These are phyloP conservation scores for Buphagus erythrorhynchus DNA, from an alignment of 2,797 vertebrate species.

Conservation along the genomic window DNA sequence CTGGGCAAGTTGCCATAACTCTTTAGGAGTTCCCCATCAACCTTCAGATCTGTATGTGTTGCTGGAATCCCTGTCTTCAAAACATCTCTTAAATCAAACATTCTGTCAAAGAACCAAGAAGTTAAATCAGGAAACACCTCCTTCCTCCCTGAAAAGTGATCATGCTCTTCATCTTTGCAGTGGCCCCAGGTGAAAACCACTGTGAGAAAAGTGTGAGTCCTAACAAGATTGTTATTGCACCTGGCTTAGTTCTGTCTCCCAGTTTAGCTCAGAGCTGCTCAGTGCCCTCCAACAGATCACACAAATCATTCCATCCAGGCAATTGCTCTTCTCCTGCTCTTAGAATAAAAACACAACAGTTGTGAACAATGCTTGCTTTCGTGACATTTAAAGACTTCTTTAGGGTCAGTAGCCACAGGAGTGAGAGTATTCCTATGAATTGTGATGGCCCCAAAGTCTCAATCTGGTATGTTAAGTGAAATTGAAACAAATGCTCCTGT, in stretches of 20 bases:
- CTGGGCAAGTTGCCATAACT: neutral
- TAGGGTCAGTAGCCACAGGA: neutral
- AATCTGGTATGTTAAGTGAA: neutral
- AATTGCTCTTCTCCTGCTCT: neutral
- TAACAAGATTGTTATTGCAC: conserved; percentile 3
- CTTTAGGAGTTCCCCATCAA: neutral
- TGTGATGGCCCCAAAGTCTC: neutral
- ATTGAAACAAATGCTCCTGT: neutral
- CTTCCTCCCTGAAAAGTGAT: neutral
- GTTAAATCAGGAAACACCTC: neutral
- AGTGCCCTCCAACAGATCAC: conserved; percentile 6
- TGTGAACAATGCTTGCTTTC: neutral
- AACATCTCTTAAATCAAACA: neutral
- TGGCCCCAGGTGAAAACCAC: neutral
- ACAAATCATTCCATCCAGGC: conserved; percentile 19
- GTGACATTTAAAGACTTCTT: neutral
- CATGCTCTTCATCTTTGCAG: neutral
- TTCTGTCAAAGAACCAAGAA: neutral
- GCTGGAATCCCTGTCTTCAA: neutral
- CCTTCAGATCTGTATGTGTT: neutral
- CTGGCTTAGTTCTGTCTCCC: conserved; percentile 20
- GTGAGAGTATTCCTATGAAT: neutral
- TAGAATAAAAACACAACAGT: neutral
- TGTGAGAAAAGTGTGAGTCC: neutral
- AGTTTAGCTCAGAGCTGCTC: conserved; percentile 46